Conservation (phyloP, 1,140 invertebrate genomes). For the Brachionus manjavacas region DNA sequence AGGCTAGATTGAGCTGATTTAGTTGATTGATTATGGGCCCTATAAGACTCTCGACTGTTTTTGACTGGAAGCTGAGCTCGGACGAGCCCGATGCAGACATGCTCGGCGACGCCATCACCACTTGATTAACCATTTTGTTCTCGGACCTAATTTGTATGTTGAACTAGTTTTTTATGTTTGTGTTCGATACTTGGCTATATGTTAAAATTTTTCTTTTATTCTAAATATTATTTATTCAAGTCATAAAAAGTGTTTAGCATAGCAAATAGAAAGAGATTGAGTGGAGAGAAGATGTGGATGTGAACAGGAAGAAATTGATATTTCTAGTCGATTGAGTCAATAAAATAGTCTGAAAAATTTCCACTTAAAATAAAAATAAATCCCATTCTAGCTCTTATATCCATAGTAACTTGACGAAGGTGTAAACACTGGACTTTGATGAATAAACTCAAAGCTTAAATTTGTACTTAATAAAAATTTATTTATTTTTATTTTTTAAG, state of each 20-base stretch:
- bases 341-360: neutral
- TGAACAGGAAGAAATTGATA: neutral
- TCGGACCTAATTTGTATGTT: neutral
- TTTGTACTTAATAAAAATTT: neutral
- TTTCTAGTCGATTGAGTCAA: neutral
- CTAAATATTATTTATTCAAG: neutral
- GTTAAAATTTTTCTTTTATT: neutral
- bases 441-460: neutral
- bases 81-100: neutral
- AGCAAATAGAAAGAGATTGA: neutral
- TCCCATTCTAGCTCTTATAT: neutral
- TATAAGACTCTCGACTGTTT: slow-evolving; percentile 10
- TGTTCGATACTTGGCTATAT: neutral
- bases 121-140: slow-evolving; percentile 16
- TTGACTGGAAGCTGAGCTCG: neutral
- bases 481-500: too few relatives aligned
- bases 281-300: neutral
- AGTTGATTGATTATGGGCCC: slow-evolving; percentile 11
- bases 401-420: neutral
- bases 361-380: too few relatives aligned
- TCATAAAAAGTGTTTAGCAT: neutral
- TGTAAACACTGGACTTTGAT: neutral
- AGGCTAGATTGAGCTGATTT: neutral
- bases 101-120: neutral
- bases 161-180: neutral